Percentiles rank a stretch among this genome's conserved stretches.
phyloP scores from a whole-genome alignment of 2,888 invertebrate species.

The Cosmopolites sordidus region DNA sequence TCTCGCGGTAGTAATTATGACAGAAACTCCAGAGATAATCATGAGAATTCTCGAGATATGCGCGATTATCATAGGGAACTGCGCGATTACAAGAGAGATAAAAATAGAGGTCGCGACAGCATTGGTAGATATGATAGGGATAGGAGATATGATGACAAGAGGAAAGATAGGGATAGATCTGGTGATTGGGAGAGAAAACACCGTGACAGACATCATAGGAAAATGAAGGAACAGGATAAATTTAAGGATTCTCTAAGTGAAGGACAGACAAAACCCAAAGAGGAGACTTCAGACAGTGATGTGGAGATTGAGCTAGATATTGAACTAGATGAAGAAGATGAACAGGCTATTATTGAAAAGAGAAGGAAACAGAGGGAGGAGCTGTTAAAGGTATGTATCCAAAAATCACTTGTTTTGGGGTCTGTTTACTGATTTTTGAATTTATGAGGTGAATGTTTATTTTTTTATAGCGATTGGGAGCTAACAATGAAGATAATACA shows the following conservation, averaged over 20 bases:
- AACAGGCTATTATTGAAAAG: conserved; percentile 87
- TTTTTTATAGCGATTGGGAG: conserved; percentile 52
- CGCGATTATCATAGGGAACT: conserved; percentile 14
- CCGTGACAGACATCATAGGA: conserved; percentile 37
- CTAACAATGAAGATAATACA: conserved; percentile 56
- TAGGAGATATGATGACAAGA: conserved; percentile 33
- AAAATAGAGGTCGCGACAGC: conserved; percentile 38
- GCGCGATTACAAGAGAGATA: conserved; percentile 1
- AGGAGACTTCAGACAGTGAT: conserved; percentile 68
- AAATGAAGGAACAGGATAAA: conserved; percentile 52
- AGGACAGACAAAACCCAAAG: conserved; percentile 64
- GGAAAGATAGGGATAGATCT: conserved; percentile 34
- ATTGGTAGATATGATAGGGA: conserved; percentile 37
- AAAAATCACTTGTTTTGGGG: not conserved
- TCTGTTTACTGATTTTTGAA: not conserved
- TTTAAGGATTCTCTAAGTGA: conserved; percentile 73
- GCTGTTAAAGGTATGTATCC: conserved; percentile 65
- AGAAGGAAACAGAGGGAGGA: conserved; percentile 84
- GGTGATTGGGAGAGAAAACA: conserved; percentile 46
- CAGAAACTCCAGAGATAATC: conserved; percentile 11
- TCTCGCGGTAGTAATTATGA: conserved; percentile 19
- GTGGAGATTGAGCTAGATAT: conserved; percentile 71
- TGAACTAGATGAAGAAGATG: conserved; percentile 83
- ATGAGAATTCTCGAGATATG: conserved; percentile 11
- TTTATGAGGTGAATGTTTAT: not conserved